These are phyloP conservation scores for Zaprionus lachaisei DNA, from an alignment of 1,140 invertebrate genomes.

Conservation along the genomic window DNA sequence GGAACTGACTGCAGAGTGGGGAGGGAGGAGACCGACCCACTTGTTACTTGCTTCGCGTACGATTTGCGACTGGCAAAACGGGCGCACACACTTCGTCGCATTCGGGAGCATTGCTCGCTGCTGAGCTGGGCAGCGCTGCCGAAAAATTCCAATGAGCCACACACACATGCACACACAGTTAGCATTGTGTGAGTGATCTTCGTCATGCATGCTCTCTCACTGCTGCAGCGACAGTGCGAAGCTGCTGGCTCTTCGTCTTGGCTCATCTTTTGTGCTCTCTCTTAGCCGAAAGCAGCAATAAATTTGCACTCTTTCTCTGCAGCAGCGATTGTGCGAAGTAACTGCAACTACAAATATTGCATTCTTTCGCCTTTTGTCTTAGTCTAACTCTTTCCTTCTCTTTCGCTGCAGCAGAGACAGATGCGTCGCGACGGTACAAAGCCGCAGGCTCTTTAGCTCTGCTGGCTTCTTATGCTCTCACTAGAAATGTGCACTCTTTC, in stretches of 20 bases:
- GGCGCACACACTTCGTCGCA: background rate
- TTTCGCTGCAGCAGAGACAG: background rate
- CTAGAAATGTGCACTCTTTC: no score
- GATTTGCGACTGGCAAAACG: slow-evolving; percentile 55
- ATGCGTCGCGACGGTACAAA: background rate
- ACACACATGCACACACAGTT: background rate
- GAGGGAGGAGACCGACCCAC: background rate
- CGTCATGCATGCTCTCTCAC: background rate
- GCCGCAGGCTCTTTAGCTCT: background rate
- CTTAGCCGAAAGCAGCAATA: background rate
- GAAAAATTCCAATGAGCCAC: background rate
- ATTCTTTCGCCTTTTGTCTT: no score
- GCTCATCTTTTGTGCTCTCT: background rate
- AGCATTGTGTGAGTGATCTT: background rate
- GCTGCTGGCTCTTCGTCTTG: no score
- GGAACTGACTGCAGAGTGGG: background rate
- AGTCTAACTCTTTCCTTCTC: no score
- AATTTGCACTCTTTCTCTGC: background rate
- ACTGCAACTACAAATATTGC: no score
- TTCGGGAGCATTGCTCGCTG: background rate
- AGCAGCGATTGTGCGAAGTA: background rate
- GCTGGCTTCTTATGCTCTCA: background rate
- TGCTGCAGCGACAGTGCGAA: no score
- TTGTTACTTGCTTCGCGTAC: slow-evolving; percentile 52
- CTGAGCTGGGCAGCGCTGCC: slow-evolving; percentile 5